A percentile compares a stretch with the other conserved stretches of the same genome.
These are phyloP conservation scores for Drosophila varians DNA, from an alignment of 1,140 invertebrate genomes.

Conservation along the genomic window DNA sequence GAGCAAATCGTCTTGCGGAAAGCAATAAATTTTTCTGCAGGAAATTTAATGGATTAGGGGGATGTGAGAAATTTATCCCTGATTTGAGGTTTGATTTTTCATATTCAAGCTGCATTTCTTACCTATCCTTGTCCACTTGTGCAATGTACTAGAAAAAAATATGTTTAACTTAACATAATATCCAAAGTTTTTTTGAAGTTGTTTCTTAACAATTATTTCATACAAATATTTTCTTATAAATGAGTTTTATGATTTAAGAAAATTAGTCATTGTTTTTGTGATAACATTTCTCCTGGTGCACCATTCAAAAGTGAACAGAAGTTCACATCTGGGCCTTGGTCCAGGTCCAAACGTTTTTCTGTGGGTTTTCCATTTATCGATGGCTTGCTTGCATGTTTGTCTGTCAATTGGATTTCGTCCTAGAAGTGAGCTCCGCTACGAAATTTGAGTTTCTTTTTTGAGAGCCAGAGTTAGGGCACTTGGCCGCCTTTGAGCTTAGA, in stretches of 20 bases:
- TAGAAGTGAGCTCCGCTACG: constrained; percentile 38
- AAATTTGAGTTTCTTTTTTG: constrained; percentile 32
- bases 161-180: too few species aligned
- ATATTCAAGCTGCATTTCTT: constrained; percentile 32
- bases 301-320: constrained; percentile 17
- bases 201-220: too few species aligned
- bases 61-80: constrained; percentile 55
- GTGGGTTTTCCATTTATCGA: constrained; percentile 51
- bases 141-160: background rate
- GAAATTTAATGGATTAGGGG: constrained; percentile 58
- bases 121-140: constrained; percentile 7
- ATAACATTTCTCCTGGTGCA: background rate
- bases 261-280: too few species aligned
- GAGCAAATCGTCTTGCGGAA: constrained; percentile 46
- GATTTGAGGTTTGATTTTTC: constrained; percentile 61
- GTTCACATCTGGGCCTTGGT: constrained; percentile 17
- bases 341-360: constrained; percentile 43
- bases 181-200: too few species aligned
- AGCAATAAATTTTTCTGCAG: constrained; percentile 58
- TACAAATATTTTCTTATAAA: too few species aligned
- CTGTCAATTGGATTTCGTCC: constrained; percentile 58
- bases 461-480: constrained; percentile 29
- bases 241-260: too few species aligned
- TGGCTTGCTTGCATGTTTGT: constrained; percentile 48
- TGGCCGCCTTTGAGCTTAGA: constrained; percentile 38